Evolutionary conservation across 1,140 invertebrate species (phyloP), one percentile per base, ranked within the genome.

Genomic region (Drosophila insularis): DNA sequence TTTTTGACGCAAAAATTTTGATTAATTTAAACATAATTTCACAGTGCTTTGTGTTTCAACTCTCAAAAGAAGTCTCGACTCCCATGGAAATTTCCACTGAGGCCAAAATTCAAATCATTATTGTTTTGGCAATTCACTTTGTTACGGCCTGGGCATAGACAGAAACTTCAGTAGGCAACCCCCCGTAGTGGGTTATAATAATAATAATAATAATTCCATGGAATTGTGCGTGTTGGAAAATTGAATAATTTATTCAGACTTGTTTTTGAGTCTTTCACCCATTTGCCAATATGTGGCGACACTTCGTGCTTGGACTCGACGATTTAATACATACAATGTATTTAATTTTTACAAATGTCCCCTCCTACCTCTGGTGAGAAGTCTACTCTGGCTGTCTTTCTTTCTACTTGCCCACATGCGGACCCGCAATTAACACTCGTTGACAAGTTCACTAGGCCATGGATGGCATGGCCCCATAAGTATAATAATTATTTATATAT

Each of bases 361-460:
- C 5, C 27, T 27, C 27, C 27, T 23, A 4, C 27, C 27, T 27
- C 1, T 13, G 35, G 11, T 8, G 35, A 37, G 14, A 53, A 11
- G 50, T 23, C 19, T 37, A 11, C 35, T 2, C 35, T 13, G 27
- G 27, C 35, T 13, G 10, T 37, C 11, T 13, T 13, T 13, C 11
- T 13, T 13, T 37, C 35, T n/a, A 14, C 50, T 61, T 61, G 27
- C 58, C 58, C 32, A 35, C 32, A 10, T 35, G 7, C 10, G 7
- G 32, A 10, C 32, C 8, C 32, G 27, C 53, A 64, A 64, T 64
- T 54, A 64, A 64, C 63, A 64, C 63, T 54, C 37, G 43, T 55
- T 64, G 63, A 64, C 63, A 64, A 64, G 63, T 64, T 64, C 63
- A 64, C 14, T 63, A 50, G 61, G 61, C 46, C 61, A 63, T 63